These are phyloP conservation scores for Caenorhabditis sp. DNA, from an alignment of 2,888 invertebrate genomes.

Conservation along the genomic window DNA sequence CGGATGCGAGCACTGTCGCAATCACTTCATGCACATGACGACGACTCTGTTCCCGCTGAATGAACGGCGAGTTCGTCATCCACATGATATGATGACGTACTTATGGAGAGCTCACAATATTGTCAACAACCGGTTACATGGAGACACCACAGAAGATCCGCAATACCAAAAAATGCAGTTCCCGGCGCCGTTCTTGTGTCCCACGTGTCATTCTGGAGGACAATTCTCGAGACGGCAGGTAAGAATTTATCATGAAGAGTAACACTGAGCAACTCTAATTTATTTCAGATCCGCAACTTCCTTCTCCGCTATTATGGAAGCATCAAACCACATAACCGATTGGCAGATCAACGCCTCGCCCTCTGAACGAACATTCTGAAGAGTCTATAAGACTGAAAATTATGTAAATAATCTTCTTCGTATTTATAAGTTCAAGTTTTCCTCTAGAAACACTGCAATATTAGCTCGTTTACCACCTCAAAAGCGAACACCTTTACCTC, in stretches of 20 bases:
- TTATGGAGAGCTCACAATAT: constrained; percentile 93
- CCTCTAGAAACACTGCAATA: constrained; percentile 24
- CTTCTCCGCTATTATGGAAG: constrained; percentile 82
- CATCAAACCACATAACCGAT: constrained; percentile 80
- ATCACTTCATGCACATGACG: constrained; percentile 94
- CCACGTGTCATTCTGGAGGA: constrained; percentile 82
- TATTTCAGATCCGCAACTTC: constrained; percentile 81
- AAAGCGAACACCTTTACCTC: constrained; percentile 33
- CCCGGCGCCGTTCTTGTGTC: constrained; percentile 86
- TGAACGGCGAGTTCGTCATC: constrained; percentile 80
- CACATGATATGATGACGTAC: constrained; percentile 82
- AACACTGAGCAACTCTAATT: not conserved
- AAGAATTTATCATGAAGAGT: not conserved
- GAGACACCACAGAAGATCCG: constrained; percentile 93
- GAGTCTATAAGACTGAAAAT: constrained; percentile 24
- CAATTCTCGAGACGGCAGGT: constrained; percentile 82
- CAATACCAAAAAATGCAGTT: constrained; percentile 92
- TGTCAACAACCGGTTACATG: constrained; percentile 92
- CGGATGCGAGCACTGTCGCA: constrained; percentile 93
- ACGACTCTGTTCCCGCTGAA: constrained; percentile 84
- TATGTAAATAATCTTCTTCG: constrained; percentile 53
- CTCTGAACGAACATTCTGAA: constrained; percentile 60
- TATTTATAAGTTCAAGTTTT: constrained; percentile 53
- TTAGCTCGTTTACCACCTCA: constrained; percentile 42
- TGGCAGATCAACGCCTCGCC: constrained; percentile 72